Percentiles rank a stretch among this genome's conserved stretches.
Conservation (phyloP, 2,113 vertebrate genomes). For the Seriola rivoliana region DNA sequence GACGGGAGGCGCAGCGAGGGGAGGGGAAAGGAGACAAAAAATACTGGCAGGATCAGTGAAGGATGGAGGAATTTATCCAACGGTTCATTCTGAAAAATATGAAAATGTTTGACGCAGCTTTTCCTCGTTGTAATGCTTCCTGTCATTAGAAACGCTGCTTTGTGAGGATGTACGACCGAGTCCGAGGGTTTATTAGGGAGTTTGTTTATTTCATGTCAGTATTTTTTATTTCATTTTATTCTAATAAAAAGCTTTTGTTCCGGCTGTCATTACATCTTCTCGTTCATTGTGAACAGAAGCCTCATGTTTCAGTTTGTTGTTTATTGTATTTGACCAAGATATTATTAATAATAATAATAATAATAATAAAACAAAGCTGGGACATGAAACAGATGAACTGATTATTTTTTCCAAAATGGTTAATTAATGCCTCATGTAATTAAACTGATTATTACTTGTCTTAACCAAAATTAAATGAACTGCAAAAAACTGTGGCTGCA, state of each 20-base stretch:
- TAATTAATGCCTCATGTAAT: too few species aligned
- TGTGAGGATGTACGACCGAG: not conserved
- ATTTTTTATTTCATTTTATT: not conserved
- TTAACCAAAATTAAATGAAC: too few species aligned
- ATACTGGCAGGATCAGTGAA: slow-evolving; percentile 42
- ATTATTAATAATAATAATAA: too few species aligned
- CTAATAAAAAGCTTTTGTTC: too few species aligned
- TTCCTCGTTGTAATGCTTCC: slow-evolving; percentile 2
- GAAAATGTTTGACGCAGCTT: slow-evolving; percentile 2
- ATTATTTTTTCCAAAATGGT: too few species aligned
- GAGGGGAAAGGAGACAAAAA: slow-evolving; percentile 25
- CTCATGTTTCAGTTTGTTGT: not conserved
- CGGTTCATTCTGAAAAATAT: slow-evolving; percentile 13
- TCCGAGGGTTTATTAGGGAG: too few species aligned
- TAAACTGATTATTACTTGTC: too few species aligned
- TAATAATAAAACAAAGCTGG: not conserved
- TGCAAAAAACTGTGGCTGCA: too few species aligned
- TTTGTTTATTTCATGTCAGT: not conserved
- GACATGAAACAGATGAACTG: not conserved
- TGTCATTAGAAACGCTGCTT: not conserved
- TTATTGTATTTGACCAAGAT: too few species aligned
- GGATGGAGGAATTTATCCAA: slow-evolving; percentile 53
- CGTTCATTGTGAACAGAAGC: not conserved
- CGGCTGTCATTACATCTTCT: not conserved
- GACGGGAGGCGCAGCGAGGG: not conserved